Conservation (phyloP, 2,888 invertebrate species). For the Galerucella pusilla region DNA sequence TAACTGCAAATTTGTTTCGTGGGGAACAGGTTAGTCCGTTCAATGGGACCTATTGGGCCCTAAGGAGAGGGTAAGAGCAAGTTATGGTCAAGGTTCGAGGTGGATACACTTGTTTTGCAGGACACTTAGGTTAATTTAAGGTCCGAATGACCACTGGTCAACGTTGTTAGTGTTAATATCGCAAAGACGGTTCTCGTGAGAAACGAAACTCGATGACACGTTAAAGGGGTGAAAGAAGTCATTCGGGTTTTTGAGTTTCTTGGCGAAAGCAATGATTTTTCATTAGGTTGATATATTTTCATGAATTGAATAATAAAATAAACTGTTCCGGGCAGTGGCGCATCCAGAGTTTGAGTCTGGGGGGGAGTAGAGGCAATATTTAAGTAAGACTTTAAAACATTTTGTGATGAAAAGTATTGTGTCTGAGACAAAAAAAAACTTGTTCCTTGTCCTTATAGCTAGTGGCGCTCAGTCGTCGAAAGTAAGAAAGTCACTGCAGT, state of each 20-base stretch:
- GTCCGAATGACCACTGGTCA: slow-evolving; percentile 42
- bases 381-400: too few species aligned
- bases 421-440: too few species aligned
- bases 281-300: too few species aligned
- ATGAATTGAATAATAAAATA: too few species aligned
- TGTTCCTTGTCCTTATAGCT: too few species aligned
- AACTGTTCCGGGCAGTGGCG: too few species aligned
- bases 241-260: neutral
- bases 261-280: neutral
- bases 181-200: slow-evolving; percentile 25
- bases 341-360: too few species aligned
- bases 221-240: slow-evolving; percentile 19
- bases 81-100: slow-evolving; percentile 51
- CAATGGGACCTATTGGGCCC: slow-evolving; percentile 42
- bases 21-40: slow-evolving; percentile 48
- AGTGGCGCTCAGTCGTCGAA: too few species aligned
- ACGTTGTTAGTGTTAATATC: slow-evolving; percentile 32
- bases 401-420: too few species aligned
- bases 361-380: too few species aligned
- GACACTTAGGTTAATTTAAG: slow-evolving; percentile 32
- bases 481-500: too few species aligned
- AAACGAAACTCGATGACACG: slow-evolving; percentile 17
- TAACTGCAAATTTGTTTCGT: slow-evolving; percentile 44
- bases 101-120: slow-evolving; percentile 48
- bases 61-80: slow-evolving; percentile 46